phyloP scores from a whole-genome alignment of 2,113 vertebrate species.

The Prietella phreatophila region DNA sequence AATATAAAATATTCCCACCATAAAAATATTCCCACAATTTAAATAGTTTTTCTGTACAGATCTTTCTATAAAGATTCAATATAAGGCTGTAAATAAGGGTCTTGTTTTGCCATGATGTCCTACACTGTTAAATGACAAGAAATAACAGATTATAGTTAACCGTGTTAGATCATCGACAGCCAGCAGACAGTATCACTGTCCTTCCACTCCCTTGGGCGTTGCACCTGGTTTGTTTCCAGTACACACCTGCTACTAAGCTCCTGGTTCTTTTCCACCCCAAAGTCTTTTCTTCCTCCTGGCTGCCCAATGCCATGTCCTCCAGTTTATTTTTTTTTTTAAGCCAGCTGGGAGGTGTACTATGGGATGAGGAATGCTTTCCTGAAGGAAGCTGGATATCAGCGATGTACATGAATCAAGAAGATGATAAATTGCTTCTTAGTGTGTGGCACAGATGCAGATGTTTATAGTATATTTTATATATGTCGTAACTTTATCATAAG shows the following conservation, averaged over 20 bases:
- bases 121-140: neutral
- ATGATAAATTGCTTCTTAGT: conserved; percentile 26
- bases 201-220: conserved; percentile 28
- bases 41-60: neutral
- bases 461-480: neutral
- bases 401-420: conserved; percentile 1
- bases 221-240: conserved; percentile 35
- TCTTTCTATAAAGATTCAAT: neutral
- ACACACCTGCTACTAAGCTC: conserved; percentile 26
- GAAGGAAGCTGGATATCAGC: conserved; percentile 24
- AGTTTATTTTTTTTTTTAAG: conserved; percentile 36
- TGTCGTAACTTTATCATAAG: neutral
- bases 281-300: conserved; percentile 39
- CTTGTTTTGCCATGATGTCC: neutral
- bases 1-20: neutral
- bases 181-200: conserved; percentile 45
- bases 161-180: neutral
- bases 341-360: conserved; percentile 36
- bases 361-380: conserved; percentile 29
- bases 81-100: neutral
- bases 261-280: conserved; percentile 33
- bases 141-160: neutral
- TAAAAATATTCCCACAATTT: neutral
- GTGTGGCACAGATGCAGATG: conserved; percentile 16
- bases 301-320: conserved; percentile 39